phyloP scores from a whole-genome alignment of 2,113 vertebrate genomes.

The Bettongia penicillata region DNA sequence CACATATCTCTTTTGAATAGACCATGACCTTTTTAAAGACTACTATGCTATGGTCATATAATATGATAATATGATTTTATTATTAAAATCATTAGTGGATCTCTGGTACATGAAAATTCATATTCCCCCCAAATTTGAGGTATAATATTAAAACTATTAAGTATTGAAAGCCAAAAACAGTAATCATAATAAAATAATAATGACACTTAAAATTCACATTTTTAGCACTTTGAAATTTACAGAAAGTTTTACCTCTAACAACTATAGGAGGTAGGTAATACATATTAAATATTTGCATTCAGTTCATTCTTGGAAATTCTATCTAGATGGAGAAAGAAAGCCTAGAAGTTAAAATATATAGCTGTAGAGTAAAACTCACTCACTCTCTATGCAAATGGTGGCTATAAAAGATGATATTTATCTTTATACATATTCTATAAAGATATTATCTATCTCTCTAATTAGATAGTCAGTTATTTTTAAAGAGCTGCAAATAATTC shows the following conservation, averaged over 20 bases:
- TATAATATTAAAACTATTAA: slow-evolving; percentile 35
- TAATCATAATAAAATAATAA: background rate
- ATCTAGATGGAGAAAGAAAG: slow-evolving; percentile 54
- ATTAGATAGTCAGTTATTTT: slow-evolving; percentile 79
- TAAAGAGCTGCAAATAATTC: slow-evolving; percentile 77
- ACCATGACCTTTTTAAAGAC: background rate
- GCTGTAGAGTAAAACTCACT: slow-evolving; percentile 34
- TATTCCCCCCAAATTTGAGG: background rate
- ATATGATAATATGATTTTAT: background rate
- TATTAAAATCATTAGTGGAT: background rate
- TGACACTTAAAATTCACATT: background rate
- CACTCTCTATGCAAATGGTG: slow-evolving; percentile 25
- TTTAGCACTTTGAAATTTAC: background rate
- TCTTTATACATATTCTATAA: slow-evolving; percentile 63
- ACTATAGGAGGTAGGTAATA: background rate
- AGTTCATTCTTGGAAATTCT: background rate
- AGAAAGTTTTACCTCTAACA: background rate
- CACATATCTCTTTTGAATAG: background rate
- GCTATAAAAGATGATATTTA: slow-evolving; percentile 69
- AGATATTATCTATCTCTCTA: slow-evolving; percentile 69
- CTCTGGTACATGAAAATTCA: background rate
- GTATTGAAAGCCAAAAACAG: background rate
- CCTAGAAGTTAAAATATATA: slow-evolving; percentile 55
- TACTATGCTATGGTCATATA: background rate
- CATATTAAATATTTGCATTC: slow-evolving; percentile 6